These are phyloP conservation scores for Parasteatoda lunata DNA, from an alignment of 2,888 invertebrate genomes.

Conservation along the genomic window DNA sequence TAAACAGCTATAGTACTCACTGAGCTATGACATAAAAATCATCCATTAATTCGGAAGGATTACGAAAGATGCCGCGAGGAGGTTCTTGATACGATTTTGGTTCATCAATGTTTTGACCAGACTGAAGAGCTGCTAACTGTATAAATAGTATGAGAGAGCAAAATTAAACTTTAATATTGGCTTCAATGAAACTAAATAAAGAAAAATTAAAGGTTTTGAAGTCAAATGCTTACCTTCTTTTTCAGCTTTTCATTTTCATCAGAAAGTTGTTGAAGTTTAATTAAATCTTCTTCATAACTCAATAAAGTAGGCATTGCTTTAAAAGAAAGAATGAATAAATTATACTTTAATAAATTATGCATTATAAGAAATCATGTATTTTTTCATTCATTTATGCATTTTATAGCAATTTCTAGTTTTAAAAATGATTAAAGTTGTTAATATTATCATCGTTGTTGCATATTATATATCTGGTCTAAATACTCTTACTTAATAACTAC, in stretches of 20 bases:
- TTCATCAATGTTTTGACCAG: conserved; percentile 38
- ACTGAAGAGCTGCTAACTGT: conserved; percentile 47
- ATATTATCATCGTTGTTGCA: not conserved
- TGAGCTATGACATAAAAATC: conserved; percentile 93
- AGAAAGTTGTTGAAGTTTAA: conserved; percentile 85
- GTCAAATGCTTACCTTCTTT: conserved; percentile 71
- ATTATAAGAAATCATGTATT: too few species aligned
- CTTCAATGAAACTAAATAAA: not conserved
- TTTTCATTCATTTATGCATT: too few species aligned
- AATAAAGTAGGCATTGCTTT: conserved; percentile 86
- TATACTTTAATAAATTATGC: too few species aligned
- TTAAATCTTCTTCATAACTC: conserved; percentile 89
- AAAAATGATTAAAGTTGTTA: not conserved
- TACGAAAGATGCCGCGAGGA: conserved; percentile 73
- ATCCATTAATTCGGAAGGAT: conserved; percentile 87
- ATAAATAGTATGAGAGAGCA: not conserved
- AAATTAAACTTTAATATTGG: not conserved
- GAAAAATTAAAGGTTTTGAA: not conserved
- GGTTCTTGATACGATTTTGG: conserved; percentile 31
- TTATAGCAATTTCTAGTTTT: not conserved
- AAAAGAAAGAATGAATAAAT: conserved; percentile 6
- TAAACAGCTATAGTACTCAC: conserved; percentile 53
- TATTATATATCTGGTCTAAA: not conserved
- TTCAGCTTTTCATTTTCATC: conserved; percentile 87
- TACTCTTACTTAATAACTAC: too few species aligned